These are phyloP conservation scores for Flexamia atlantica DNA, from an alignment of 2,888 invertebrate species.

Conservation along the genomic window DNA sequence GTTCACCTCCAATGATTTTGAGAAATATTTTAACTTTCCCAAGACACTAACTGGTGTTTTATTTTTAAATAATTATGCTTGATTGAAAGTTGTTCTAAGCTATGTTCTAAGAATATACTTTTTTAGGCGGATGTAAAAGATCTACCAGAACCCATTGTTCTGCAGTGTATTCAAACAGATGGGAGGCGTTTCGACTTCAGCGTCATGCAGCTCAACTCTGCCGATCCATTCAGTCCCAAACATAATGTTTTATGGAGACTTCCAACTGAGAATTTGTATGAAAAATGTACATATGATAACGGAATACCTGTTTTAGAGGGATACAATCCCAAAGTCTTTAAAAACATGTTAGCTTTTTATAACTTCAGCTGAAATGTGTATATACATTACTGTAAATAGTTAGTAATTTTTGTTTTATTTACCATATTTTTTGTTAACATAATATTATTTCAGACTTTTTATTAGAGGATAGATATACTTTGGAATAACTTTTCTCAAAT, in stretches of 20 bases:
- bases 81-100: too few species aligned
- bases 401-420: slow-evolving; percentile 36
- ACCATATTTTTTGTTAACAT: not conserved
- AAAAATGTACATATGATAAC: slow-evolving; percentile 80
- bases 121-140: slow-evolving; percentile 79
- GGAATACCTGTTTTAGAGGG: slow-evolving; percentile 83
- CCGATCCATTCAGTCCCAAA: slow-evolving; percentile 80
- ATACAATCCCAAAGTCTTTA: slow-evolving; percentile 89
- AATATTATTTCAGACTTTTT: too few species aligned
- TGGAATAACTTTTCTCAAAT: too few species aligned
- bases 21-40: too few species aligned
- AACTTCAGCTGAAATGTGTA: slow-evolving; percentile 15
- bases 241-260: slow-evolving; percentile 90
- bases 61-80: too few species aligned
- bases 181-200: slow-evolving; percentile 88
- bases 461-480: too few species aligned
- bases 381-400: not conserved
- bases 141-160: slow-evolving; percentile 86
- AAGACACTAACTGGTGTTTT: too few species aligned
- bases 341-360: slow-evolving; percentile 88
- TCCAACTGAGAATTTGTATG: slow-evolving; percentile 82
- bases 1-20: too few species aligned
- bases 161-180: slow-evolving; percentile 91
- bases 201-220: slow-evolving; percentile 89
- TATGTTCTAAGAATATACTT: too few species aligned